Evolutionary conservation across 1,140 invertebrate species (phyloP).

Genomic region (Macrotrachela quadricornifera): DNA sequence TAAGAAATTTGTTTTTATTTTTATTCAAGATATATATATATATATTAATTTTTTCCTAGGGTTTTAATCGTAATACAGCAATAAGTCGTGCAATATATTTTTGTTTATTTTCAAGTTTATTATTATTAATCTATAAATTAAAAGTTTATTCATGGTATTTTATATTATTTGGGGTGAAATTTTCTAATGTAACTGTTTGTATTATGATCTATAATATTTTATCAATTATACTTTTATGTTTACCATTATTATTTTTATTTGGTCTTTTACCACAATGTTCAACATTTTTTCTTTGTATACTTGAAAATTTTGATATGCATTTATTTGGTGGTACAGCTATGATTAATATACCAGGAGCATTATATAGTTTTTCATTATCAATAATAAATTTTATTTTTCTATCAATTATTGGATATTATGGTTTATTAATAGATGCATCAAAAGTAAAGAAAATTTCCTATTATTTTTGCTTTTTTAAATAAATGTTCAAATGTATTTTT

Average conservation of each 20-base stretch:
- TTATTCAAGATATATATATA: background rate
- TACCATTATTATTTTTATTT: conserved; percentile 73
- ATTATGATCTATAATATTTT: conserved; percentile 7
- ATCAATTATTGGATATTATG: conserved; percentile 19
- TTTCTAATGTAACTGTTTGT: no score
- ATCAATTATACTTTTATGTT: conserved; percentile 56
- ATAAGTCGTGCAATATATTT: conserved; percentile 84
- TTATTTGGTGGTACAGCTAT: conserved; percentile 83
- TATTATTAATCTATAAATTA: conserved; percentile 34
- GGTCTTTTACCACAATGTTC: conserved; percentile 88
- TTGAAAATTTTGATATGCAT: conserved; percentile 90
- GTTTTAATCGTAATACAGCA: conserved; percentile 82
- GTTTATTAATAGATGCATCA: no score
- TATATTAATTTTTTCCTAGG: conserved; percentile 30
- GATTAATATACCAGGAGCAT: conserved; percentile 57
- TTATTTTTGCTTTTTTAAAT: no score
- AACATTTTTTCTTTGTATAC: conserved; percentile 76
- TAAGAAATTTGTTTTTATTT: conserved; percentile 15
- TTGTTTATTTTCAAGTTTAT: conserved; percentile 53
- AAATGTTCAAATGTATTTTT: background rate
- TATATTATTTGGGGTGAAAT: conserved; percentile 27
- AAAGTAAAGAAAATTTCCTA: no score
- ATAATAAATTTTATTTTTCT: conserved; percentile 52
- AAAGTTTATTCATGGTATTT: conserved; percentile 9
- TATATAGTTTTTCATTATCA: conserved; percentile 62